Conservation (phyloP, 2,113 vertebrate genomes). For the Pseudorectes ferrugineus region DNA sequence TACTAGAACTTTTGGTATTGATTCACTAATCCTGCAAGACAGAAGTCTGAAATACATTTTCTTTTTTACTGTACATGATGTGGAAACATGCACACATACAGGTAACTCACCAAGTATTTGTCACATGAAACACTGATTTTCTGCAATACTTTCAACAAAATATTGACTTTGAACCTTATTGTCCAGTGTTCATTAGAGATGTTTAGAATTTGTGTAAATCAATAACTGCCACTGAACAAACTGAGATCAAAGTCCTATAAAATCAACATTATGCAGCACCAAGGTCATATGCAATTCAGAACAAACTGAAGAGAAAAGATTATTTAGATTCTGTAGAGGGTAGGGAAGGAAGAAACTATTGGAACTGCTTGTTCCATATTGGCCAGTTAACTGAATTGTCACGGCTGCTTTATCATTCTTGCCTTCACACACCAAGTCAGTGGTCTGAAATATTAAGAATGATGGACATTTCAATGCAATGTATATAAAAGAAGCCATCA, state of each 20-base stretch:
- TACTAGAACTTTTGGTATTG: not conserved
- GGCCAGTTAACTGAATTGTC: constrained; percentile 38
- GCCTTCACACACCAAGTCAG: constrained; percentile 53
- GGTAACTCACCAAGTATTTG: constrained; percentile 30
- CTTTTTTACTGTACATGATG: not conserved
- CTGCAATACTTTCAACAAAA: constrained; percentile 7
- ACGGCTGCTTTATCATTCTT: constrained; percentile 25
- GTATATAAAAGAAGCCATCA: constrained; percentile 45
- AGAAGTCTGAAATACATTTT: not conserved
- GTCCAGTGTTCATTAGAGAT: constrained; percentile 48
- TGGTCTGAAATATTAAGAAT: constrained; percentile 62
- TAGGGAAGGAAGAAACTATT: constrained; percentile 25
- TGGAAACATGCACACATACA: constrained; percentile 27
- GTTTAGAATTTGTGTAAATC: constrained; percentile 59
- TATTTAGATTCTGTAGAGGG: constrained; percentile 29
- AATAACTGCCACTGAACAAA: constrained; percentile 45
- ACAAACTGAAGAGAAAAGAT: constrained; percentile 6
- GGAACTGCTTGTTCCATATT: constrained; percentile 26
- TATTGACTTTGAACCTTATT: constrained; percentile 58
- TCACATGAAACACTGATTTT: constrained; percentile 30
- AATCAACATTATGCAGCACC: constrained; percentile 65
- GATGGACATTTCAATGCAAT: constrained; percentile 62
- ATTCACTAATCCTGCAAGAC: constrained; percentile 1
- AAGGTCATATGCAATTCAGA: constrained; percentile 62
- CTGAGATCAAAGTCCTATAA: constrained; percentile 64